A percentile compares a stretch with the other conserved stretches of the same genome.
phyloP scores from a whole-genome alignment of 2,113 vertebrate genomes.

The Natator depressus region DNA sequence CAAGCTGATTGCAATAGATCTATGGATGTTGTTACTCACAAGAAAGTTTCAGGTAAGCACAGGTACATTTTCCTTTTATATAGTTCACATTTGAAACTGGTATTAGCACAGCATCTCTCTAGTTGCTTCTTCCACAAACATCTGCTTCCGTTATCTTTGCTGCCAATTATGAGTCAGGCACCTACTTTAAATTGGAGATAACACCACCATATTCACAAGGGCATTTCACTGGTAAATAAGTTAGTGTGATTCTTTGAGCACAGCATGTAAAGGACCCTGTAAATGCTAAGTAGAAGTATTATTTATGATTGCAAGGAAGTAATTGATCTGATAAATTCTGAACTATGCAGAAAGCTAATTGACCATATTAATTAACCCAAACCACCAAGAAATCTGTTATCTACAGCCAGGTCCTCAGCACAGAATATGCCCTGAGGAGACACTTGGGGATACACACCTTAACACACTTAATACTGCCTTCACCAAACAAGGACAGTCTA shows the following conservation, averaged over 20 bases:
- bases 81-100: too few species aligned
- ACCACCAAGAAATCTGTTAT: background rate
- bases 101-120: background rate
- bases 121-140: background rate
- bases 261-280: background rate
- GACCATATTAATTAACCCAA: background rate
- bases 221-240: background rate
- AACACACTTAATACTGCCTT: background rate
- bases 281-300: background rate
- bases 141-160: background rate
- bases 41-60: background rate
- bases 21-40: background rate
- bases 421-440: background rate
- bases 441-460: background rate
- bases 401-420: background rate
- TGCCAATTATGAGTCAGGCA: background rate
- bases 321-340: background rate
- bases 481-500: too few species aligned
- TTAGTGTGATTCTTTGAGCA: background rate
- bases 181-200: background rate
- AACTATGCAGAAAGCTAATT: background rate
- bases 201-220: background rate
- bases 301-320: background rate
- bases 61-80: background rate
- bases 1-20: background rate